Conservation (phyloP, 1,140 invertebrate species). For the Trichogramma pretiosum region DNA sequence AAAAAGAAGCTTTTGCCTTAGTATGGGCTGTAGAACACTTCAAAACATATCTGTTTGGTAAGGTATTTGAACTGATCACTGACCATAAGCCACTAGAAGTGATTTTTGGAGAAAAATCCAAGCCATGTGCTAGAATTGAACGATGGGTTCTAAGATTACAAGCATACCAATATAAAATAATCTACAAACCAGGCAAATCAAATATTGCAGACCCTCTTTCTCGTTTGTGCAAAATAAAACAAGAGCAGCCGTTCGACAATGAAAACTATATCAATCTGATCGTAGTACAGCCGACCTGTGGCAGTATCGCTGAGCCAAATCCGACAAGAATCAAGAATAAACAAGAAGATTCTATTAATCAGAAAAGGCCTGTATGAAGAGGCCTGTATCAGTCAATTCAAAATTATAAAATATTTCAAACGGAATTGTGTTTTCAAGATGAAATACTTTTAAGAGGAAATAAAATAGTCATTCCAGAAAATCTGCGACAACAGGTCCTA, state of each 20-base stretch:
- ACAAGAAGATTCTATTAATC: not conserved
- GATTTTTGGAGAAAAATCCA: too few species aligned
- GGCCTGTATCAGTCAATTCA: not conserved
- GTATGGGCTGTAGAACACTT: too few species aligned
- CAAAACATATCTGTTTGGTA: too few species aligned
- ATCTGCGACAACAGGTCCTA: slow-evolving; percentile 24
- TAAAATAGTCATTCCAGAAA: slow-evolving; percentile 17
- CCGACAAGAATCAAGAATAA: slow-evolving; percentile 1
- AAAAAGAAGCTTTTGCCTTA: slow-evolving; percentile 28
- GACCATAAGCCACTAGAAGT: slow-evolving; percentile 27
- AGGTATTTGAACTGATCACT: slow-evolving; percentile 21
- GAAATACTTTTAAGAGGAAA: slow-evolving; percentile 18
- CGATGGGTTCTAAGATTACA: slow-evolving; percentile 23
- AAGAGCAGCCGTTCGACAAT: not conserved
- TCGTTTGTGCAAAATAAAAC: slow-evolving; percentile 4
- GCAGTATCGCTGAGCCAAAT: slow-evolving; percentile 7
- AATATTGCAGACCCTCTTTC: slow-evolving; percentile 18
- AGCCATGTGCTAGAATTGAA: slow-evolving; percentile 21
- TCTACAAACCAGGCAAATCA: slow-evolving; percentile 21
- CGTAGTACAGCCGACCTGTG: slow-evolving; percentile 2
- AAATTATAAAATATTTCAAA: slow-evolving; percentile 13
- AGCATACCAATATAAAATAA: slow-evolving; percentile 22
- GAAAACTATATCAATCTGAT: slow-evolving; percentile 8
- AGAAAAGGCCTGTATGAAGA: not conserved
- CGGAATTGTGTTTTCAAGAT: slow-evolving; percentile 16